These are phyloP conservation scores for Chaetodon trifascialis DNA, from an alignment of 2,113 vertebrate species.

Conservation along the genomic window DNA sequence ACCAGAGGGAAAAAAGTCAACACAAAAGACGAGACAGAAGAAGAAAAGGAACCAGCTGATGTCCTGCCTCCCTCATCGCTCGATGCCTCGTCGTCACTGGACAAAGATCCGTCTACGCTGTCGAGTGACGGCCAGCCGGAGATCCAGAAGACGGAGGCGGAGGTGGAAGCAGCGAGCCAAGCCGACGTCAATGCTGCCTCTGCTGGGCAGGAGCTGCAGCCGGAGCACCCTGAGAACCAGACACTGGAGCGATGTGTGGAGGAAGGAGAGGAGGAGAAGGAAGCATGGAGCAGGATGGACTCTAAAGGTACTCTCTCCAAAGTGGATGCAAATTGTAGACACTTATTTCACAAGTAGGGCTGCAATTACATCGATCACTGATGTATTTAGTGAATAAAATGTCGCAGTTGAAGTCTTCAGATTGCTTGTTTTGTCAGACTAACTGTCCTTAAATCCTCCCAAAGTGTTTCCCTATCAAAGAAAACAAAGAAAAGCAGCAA, in stretches of 20 bases:
- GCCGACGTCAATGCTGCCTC: background rate
- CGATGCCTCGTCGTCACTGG: background rate
- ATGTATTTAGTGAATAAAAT: too few species aligned
- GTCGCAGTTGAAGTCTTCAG: too few species aligned
- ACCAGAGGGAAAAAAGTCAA: constrained; percentile 25
- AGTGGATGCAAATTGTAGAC: too few species aligned
- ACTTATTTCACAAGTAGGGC: too few species aligned
- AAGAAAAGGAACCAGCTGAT: background rate
- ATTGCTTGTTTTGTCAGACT: too few species aligned
- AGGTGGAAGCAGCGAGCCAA: background rate
- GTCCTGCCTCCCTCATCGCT: background rate
- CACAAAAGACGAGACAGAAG: background rate
- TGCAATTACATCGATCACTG: too few species aligned
- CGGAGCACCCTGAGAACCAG: background rate
- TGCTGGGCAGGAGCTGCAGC: background rate
- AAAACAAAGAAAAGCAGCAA: too few species aligned
- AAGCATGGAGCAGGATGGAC: background rate
- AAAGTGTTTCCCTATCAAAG: too few species aligned
- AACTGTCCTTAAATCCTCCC: too few species aligned
- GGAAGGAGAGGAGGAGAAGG: background rate
- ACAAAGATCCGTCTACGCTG: background rate
- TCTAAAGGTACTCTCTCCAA: constrained; percentile 37
- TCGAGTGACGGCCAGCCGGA: background rate
- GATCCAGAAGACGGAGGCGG: constrained; percentile 6
- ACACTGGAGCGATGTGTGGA: background rate